Base-by-base conservation (phyloP, 2,113 vertebrate species). In the Oncorhynchus keta region DNA sequence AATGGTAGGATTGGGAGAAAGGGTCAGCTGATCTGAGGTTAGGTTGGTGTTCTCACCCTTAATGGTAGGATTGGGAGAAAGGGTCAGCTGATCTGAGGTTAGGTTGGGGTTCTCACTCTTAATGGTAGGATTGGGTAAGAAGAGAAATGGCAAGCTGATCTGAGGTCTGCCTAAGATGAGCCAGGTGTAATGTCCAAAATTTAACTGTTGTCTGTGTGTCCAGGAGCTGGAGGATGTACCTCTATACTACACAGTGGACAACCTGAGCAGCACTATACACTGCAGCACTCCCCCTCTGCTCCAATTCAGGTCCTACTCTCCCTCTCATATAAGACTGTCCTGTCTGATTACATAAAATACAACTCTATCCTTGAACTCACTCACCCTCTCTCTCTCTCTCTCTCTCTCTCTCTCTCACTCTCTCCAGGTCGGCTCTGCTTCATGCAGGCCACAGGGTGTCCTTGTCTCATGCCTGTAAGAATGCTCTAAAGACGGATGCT, bases 381-480 rank as follows among this genome's bases (percentile, higher is more conserved):
- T 20, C 28, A 28, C 28, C 28, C 22, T 22, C 30, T 6, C 8
- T 13, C 4, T 3, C 18, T 39, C 12, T 4, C 75, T 76, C 26
- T 28, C 26, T 28, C 26, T 30, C 18, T 12, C 24, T 24, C 9
- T 18, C 22, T 22, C 30, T 6, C 8, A 5, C 4, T 3, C 18
- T 39, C 75, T 76, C 16, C 89, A 98, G 96, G 84, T 98, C 97
- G 0, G 96, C 97, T 2, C 92, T 98, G 26, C 92, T 98, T 3
- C 94, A 96, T 0, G 96, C 96, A 0, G 96, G 96, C 20, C 91
- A 95, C 92, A 93, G 92, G 8, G 97, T 97, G 45, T 97, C 96
- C 0, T 93, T 98, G 5, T 96, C 97, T 30, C 97, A 98, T 0
- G 96, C 97, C 79, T 96, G 95, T 80, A 96, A 96, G 83, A 97